A percentile compares a stretch with the other conserved stretches of the same genome.
These are phyloP conservation scores for Poecilia gillii DNA, from an alignment of 2,797 vertebrate species.

Conservation along the genomic window DNA sequence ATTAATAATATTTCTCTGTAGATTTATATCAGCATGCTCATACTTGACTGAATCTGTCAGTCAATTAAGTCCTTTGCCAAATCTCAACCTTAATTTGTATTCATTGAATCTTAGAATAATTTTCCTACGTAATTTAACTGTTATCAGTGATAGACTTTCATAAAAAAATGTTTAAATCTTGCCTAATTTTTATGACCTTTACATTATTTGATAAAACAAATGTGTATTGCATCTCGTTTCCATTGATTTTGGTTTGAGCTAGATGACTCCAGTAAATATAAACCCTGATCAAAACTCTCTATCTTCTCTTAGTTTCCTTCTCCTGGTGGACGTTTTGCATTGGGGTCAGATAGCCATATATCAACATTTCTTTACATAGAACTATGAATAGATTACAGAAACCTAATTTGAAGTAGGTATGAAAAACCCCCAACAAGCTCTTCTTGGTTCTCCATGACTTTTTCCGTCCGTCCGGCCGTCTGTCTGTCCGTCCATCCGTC, in stretches of 20 bases:
- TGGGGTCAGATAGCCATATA: not conserved
- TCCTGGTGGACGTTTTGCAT: not conserved
- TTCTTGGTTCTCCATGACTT: not conserved
- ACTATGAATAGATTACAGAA: not conserved
- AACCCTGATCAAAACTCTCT: not conserved
- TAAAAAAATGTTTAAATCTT: not conserved
- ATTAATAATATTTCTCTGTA: not conserved
- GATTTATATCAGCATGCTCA: not conserved
- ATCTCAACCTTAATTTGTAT: not conserved
- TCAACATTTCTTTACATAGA: not conserved
- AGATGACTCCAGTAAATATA: not conserved
- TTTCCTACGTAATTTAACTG: not conserved
- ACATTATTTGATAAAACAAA: not conserved
- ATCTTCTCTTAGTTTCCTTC: not conserved
- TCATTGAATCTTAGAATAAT: not conserved
- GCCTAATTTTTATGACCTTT: not conserved
- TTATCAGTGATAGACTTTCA: not conserved
- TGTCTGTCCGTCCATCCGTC: no score
- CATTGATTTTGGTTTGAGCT: not conserved
- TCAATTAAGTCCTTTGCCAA: not conserved
- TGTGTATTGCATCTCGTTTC: not conserved
- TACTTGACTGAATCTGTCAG: not conserved
- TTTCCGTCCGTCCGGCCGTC: not conserved
- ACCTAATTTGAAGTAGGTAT: not conserved
- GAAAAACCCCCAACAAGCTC: not conserved